Percentiles rank a stretch among this genome's conserved stretches.
phyloP scores from a whole-genome alignment of 2,113 vertebrate species.

The Rhynchomys soricoides region DNA sequence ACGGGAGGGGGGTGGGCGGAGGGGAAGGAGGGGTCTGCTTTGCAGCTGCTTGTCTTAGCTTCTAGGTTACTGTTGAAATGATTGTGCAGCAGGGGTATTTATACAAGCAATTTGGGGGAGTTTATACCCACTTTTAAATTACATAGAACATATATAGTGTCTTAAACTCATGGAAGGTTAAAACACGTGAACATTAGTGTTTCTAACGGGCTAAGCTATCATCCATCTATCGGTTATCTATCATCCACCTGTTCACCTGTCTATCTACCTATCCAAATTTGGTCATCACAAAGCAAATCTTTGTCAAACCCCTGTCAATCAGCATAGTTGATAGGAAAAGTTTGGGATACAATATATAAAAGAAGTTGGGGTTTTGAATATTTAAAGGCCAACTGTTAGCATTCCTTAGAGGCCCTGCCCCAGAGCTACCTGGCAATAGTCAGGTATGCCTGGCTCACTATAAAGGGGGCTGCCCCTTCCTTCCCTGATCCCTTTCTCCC shows the following conservation, averaged over 20 bases:
- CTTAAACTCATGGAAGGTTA: slow-evolving; percentile 11
- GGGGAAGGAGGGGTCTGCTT: neutral
- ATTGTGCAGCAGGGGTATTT: slow-evolving; percentile 31
- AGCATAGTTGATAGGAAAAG: neutral
- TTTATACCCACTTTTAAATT: slow-evolving; percentile 26
- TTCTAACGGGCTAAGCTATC: neutral
- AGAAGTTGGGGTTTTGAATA: neutral
- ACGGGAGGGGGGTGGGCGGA: neutral
- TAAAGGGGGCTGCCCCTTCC: too few relatives aligned
- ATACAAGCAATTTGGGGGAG: neutral
- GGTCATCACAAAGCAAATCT: neutral
- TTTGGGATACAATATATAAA: neutral
- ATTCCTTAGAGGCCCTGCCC: too few relatives aligned
- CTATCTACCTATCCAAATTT: neutral
- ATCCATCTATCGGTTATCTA: neutral
- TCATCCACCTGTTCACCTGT: neutral
- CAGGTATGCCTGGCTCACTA: too few relatives aligned
- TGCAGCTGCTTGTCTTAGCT: neutral
- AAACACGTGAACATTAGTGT: neutral
- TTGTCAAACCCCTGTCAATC: neutral
- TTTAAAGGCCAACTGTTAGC: neutral
- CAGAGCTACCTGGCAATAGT: too few relatives aligned
- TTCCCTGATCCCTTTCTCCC: too few relatives aligned
- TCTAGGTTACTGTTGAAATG: neutral
- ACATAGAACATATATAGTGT: neutral